Evolutionary conservation across 2,797 vertebrate species (phyloP).

Genomic region (Typhlichthys eigenmanni): DNA sequence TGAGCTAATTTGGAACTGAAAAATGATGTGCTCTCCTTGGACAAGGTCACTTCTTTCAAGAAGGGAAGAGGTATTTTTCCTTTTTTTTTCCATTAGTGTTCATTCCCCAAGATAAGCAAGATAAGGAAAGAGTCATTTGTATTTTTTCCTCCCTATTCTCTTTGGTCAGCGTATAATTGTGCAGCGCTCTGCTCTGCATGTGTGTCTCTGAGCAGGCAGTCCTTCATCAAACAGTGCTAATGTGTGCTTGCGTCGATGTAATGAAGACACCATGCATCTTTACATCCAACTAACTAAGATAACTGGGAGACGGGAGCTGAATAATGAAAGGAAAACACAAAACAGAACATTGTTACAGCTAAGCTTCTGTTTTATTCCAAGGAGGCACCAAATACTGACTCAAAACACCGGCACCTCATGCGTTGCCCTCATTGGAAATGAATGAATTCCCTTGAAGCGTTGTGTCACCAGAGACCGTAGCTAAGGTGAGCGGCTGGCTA

Average conservation of each 20-base stretch:
- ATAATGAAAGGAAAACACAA: conserved; percentile 27
- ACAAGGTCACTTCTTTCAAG: conserved; percentile 29
- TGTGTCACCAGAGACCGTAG: background rate
- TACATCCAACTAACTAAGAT: conserved; percentile 4
- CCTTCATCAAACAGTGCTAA: conserved; percentile 52
- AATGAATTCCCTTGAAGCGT: conserved; percentile 3
- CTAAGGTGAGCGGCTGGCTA: conserved; percentile 16
- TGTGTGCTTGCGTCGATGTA: conserved; percentile 44
- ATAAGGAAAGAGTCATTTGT: conserved; percentile 23
- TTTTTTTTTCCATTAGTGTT: conserved; percentile 40
- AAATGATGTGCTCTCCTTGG: conserved; percentile 44
- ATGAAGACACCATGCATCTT: conserved; percentile 44
- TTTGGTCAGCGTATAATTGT: conserved; percentile 60
- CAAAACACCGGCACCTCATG: background rate
- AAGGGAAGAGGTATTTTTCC: conserved; percentile 20
- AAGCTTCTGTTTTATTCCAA: conserved; percentile 10
- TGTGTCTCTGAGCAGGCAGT: conserved; percentile 54
- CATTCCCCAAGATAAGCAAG: conserved; percentile 36
- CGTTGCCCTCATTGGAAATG: background rate
- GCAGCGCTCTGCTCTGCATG: conserved; percentile 51
- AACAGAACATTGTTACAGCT: background rate
- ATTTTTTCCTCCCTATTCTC: conserved; percentile 8
- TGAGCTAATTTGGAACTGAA: conserved; percentile 41
- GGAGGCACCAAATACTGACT: background rate
- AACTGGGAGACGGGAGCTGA: conserved; percentile 7